Evolutionary conservation across 2,888 invertebrate genomes (phyloP), one percentile per base, ranked within the genome.

Genomic region (Caenorhabditis imperialis): DNA sequence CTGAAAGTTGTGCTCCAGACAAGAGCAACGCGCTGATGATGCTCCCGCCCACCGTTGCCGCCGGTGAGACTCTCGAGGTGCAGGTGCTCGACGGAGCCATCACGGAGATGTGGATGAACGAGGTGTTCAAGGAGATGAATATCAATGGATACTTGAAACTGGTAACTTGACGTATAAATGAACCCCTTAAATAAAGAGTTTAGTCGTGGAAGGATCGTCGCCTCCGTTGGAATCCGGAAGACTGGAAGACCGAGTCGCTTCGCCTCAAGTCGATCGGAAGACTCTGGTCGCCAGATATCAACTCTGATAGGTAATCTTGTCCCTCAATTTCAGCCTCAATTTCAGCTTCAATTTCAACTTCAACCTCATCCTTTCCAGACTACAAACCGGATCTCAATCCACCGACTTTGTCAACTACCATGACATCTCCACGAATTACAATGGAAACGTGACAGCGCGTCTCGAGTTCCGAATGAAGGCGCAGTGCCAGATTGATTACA

Each of bases 61-160:
- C 84, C 38, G 79, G 81, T 10, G 82, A 84, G 54, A 84, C 80
- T 2, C 70, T 84, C 10, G 82, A 82, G 22, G 76, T 84, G 7
- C 81, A 82, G 25, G 74, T 84, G 3, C 71, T 82, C n/a, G 77
- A 81, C 47, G 79, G 77, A 25, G 54, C 71, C 12, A 74, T 83
- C 37, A 54, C 79, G 0, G 81, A 82, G 37, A 77, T 83, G 78
- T 83, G 83, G 83, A 83, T 83, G 81, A 85, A 84, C 53, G 85
- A 85, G 51, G 78, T 85, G 40, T 84, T 84, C 83, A 83, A 81
- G 58, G 85, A 85, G 78, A 84, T 85, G 85, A 84, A 84, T 55
- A 81, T 85, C 65, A 82, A 83, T 53, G 85, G 85, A 37, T 84
- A 70, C 60, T 65, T 85, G 51, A 75, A 67, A 42, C 37, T 85